A percentile compares a stretch with the other conserved stretches of the same genome.
Conservation (phyloP, 2,888 invertebrate genomes). For the Onthophagus sagittarius region DNA sequence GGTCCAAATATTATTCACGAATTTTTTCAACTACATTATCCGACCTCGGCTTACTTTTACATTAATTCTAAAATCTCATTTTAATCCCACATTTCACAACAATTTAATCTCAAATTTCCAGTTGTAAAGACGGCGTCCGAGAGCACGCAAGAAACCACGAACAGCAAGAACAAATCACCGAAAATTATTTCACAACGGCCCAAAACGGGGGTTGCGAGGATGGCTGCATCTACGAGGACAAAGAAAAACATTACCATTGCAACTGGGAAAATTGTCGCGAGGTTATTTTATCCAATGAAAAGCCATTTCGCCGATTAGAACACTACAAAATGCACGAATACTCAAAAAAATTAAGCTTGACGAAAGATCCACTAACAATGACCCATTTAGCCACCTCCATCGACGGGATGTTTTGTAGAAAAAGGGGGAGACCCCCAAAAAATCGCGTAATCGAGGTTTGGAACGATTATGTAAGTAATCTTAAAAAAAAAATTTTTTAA, state of each 20-base stretch:
- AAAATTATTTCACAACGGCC: slow-evolving; percentile 65
- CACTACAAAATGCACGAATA: slow-evolving; percentile 78
- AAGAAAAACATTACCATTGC: slow-evolving; percentile 85
- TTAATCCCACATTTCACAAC: too few relatives aligned
- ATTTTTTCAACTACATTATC: too few relatives aligned
- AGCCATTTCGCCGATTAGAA: slow-evolving; percentile 75
- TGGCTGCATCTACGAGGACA: slow-evolving; percentile 68
- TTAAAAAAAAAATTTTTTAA: neutral
- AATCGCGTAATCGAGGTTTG: slow-evolving; percentile 91
- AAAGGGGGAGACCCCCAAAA: slow-evolving; percentile 94
- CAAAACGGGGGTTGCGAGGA: slow-evolving; percentile 62
- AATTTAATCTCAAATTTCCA: too few relatives aligned
- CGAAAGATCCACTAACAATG: slow-evolving; percentile 50
- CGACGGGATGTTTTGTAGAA: slow-evolving; percentile 89
- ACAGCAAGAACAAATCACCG: slow-evolving; percentile 81
- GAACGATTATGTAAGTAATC: slow-evolving; percentile 69
- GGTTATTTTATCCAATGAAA: slow-evolving; percentile 71
- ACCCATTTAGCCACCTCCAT: slow-evolving; percentile 67
- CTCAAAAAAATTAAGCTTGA: slow-evolving; percentile 46
- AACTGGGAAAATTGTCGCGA: slow-evolving; percentile 84
- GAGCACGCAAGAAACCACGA: slow-evolving; percentile 88
- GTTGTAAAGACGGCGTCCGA: slow-evolving; percentile 66
- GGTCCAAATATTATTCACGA: too few relatives aligned
- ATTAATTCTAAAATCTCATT: too few relatives aligned
- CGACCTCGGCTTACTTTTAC: too few relatives aligned